phyloP scores from a whole-genome alignment of 2,888 invertebrate species.

The Clepsis dumicolana region DNA sequence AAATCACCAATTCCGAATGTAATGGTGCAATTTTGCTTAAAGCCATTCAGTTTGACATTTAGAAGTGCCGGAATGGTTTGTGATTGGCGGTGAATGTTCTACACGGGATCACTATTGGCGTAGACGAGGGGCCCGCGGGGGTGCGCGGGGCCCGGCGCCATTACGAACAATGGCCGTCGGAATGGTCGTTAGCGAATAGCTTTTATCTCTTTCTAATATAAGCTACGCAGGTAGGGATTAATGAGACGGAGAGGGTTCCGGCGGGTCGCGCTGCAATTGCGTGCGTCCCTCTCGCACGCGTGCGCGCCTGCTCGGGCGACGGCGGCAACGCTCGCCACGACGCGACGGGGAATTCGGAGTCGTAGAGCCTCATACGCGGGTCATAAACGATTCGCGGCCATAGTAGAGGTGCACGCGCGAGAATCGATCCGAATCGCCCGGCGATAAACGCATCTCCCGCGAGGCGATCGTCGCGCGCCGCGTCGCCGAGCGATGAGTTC shows the following conservation, averaged over 20 bases:
- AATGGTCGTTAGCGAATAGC: conserved; percentile 85
- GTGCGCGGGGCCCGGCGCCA: conserved; percentile 80
- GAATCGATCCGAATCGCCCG: conserved; percentile 86
- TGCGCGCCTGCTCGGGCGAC: conserved; percentile 81
- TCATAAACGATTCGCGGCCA: conserved; percentile 94
- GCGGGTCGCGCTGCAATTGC: conserved; percentile 66
- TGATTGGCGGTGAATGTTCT: conserved; percentile 86
- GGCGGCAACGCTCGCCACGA: conserved; percentile 86
- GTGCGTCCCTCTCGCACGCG: conserved; percentile 75
- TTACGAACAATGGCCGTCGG: conserved; percentile 84
- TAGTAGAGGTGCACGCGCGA: conserved; percentile 87
- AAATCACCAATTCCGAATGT: conserved; percentile 53
- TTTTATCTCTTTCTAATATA: conserved; percentile 87
- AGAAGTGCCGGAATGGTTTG: conserved; percentile 86
- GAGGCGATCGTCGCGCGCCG: conserved; percentile 86
- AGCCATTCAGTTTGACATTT: conserved; percentile 83
- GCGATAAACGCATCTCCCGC: conserved; percentile 85
- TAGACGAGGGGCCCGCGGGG: conserved; percentile 75
- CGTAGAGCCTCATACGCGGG: conserved; percentile 94
- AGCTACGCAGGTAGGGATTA: conserved; percentile 85
- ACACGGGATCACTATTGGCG: conserved; percentile 85
- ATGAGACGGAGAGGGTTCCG: conserved; percentile 84
- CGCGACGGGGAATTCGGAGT: conserved; percentile 92
- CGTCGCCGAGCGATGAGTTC: conserved; percentile 94
- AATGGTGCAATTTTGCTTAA: conserved; percentile 74